phyloP scores from a whole-genome alignment of 2,113 vertebrate species.

The Odontesthes bonariensis region DNA sequence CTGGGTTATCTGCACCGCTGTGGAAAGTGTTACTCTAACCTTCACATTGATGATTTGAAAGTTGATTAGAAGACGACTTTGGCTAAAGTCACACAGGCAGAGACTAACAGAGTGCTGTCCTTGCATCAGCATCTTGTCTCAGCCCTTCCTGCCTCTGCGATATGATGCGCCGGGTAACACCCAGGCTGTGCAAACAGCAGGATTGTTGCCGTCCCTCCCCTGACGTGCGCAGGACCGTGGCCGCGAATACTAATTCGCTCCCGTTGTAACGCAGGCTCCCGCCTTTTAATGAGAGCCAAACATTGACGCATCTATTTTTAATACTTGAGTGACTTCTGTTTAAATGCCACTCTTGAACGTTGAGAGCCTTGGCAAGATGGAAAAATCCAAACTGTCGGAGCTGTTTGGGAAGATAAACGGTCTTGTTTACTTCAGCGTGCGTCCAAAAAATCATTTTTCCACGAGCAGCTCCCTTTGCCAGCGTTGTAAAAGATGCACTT shows the following conservation, averaged over 20 bases:
- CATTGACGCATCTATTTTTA: slow-evolving; percentile 46
- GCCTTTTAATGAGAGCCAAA: slow-evolving; percentile 57
- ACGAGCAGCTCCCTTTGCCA: not conserved
- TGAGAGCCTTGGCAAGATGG: slow-evolving; percentile 27
- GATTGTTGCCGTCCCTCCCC: slow-evolving; percentile 29
- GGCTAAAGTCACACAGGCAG: slow-evolving; percentile 65
- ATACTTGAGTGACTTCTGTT: slow-evolving; percentile 62
- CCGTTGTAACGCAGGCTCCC: not conserved
- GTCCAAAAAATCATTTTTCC: slow-evolving; percentile 26
- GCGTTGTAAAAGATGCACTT: slow-evolving; percentile 24
- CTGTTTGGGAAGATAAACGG: slow-evolving; percentile 37
- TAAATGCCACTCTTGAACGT: slow-evolving; percentile 57
- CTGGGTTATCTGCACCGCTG: slow-evolving; percentile 58
- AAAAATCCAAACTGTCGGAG: slow-evolving; percentile 8
- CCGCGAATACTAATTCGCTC: slow-evolving; percentile 55
- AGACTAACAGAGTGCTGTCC: not conserved
- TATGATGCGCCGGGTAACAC: slow-evolving; percentile 6
- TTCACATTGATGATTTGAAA: slow-evolving; percentile 61
- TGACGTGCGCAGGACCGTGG: slow-evolving; percentile 17
- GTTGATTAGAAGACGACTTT: slow-evolving; percentile 75
- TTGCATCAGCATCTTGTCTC: slow-evolving; percentile 48
- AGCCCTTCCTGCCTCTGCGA: slow-evolving; percentile 19
- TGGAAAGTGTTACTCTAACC: slow-evolving; percentile 49
- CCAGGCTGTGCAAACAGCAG: slow-evolving; percentile 37
- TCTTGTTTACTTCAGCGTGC: slow-evolving; percentile 23